These are phyloP conservation scores for Tinea trinotella DNA, from an alignment of 2,888 invertebrate species.

Conservation along the genomic window DNA sequence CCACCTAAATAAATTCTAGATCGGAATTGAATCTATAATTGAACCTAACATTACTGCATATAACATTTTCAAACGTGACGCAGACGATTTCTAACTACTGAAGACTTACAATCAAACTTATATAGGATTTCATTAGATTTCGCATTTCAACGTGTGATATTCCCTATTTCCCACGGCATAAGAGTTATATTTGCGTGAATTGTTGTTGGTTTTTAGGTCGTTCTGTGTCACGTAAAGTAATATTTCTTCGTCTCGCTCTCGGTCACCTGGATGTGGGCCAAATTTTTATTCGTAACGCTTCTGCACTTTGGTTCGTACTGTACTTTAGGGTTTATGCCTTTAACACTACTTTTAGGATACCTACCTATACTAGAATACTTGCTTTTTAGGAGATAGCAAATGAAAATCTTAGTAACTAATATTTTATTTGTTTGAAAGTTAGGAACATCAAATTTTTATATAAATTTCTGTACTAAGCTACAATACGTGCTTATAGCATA, in stretches of 20 bases:
- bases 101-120: neutral
- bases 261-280: constrained; percentile 12
- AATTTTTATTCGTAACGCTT: constrained; percentile 16
- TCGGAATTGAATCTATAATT: too few relatives aligned
- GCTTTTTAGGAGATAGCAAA: too few relatives aligned
- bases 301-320: constrained; percentile 8
- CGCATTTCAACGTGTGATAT: neutral
- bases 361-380: too few relatives aligned
- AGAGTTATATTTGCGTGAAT: neutral
- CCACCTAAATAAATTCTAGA: too few relatives aligned
- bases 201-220: neutral
- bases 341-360: neutral
- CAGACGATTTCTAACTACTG: neutral
- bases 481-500: too few relatives aligned
- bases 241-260: constrained; percentile 10
- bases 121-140: neutral
- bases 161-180: neutral
- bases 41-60: neutral
- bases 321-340: neutral
- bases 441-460: too few relatives aligned
- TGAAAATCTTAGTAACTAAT: too few relatives aligned
- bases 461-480: too few relatives aligned
- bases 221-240: neutral
- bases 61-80: neutral
- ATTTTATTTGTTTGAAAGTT: too few relatives aligned